phyloP scores from a whole-genome alignment of 2,113 vertebrate species.

The Cephalopholis sonnerati region DNA sequence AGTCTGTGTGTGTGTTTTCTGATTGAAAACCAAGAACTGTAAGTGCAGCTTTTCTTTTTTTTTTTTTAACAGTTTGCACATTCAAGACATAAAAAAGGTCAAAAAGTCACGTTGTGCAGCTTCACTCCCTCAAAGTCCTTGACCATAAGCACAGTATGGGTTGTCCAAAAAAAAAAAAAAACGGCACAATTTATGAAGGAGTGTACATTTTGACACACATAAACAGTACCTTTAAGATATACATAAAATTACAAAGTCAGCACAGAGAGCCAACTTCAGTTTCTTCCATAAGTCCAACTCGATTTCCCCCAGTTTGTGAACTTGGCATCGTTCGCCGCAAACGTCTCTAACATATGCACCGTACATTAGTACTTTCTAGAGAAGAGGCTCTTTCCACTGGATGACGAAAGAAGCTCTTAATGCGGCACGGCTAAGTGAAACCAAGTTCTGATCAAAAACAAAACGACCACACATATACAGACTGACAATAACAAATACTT shows the following conservation, averaged over 20 bases:
- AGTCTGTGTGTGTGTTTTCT: slow-evolving; percentile 48
- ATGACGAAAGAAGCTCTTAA: slow-evolving; percentile 69
- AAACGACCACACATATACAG: slow-evolving; percentile 61
- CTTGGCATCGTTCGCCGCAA: slow-evolving; percentile 60
- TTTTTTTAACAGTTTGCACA: slow-evolving; percentile 61
- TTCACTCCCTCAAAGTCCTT: slow-evolving; percentile 63
- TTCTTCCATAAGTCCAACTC: slow-evolving; percentile 62
- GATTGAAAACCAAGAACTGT: slow-evolving; percentile 46
- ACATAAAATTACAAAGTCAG: slow-evolving; percentile 71
- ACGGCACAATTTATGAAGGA: slow-evolving; percentile 58
- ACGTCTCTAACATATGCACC: slow-evolving; percentile 73
- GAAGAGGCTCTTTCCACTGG: slow-evolving; percentile 69
- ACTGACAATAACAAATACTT: slow-evolving; percentile 59
- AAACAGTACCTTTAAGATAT: slow-evolving; percentile 79
- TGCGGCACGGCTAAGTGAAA: slow-evolving; percentile 52
- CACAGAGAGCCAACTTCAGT: slow-evolving; percentile 61
- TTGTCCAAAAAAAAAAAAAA: slow-evolving; percentile 59
- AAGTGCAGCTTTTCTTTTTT: slow-evolving; percentile 66
- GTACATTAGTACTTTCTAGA: slow-evolving; percentile 57
- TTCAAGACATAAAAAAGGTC: slow-evolving; percentile 61
- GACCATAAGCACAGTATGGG: slow-evolving; percentile 67
- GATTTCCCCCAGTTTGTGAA: slow-evolving; percentile 60
- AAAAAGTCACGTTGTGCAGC: slow-evolving; percentile 68
- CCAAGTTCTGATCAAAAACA: slow-evolving; percentile 63
- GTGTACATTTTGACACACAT: slow-evolving; percentile 74